Conservation (phyloP, 2,888 invertebrate genomes). For the Amiota minor region DNA sequence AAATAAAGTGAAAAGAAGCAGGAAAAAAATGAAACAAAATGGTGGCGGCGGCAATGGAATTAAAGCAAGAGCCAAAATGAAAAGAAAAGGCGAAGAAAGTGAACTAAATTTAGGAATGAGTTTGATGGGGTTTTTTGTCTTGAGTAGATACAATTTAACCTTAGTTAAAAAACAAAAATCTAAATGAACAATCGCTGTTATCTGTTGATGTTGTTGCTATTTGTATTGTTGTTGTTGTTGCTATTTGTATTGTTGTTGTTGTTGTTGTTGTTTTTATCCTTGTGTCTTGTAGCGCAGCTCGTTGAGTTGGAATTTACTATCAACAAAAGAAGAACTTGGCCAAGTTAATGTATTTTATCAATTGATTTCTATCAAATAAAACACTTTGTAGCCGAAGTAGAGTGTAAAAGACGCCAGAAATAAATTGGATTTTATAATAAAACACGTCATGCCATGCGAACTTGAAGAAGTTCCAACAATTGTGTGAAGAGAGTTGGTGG, state of each 20-base stretch:
- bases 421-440: constrained; percentile 56
- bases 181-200: constrained; percentile 59
- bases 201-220: constrained; percentile 38
- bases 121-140: too few relatives aligned
- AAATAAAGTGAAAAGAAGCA: constrained; percentile 4
- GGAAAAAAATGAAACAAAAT: not conserved
- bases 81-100: too few relatives aligned
- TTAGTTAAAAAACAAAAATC: constrained; percentile 35
- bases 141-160: too few relatives aligned
- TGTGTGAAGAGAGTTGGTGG: not conserved
- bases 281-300: too few relatives aligned
- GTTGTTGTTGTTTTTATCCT: too few relatives aligned
- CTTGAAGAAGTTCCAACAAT: not conserved
- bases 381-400: constrained; percentile 55
- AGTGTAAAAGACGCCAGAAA: constrained; percentile 49
- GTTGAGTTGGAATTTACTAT: constrained; percentile 1
- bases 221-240: not conserved
- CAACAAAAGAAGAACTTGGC: constrained; percentile 45
- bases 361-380: constrained; percentile 63
- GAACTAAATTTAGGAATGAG: too few relatives aligned
- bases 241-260: not conserved
- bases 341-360: constrained; percentile 65
- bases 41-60: too few relatives aligned
- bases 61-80: too few relatives aligned
- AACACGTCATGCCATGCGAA: not conserved